Conservation (phyloP, 92 coral and sea anemone genomes). For the Isaurus tuberculatus region DNA sequence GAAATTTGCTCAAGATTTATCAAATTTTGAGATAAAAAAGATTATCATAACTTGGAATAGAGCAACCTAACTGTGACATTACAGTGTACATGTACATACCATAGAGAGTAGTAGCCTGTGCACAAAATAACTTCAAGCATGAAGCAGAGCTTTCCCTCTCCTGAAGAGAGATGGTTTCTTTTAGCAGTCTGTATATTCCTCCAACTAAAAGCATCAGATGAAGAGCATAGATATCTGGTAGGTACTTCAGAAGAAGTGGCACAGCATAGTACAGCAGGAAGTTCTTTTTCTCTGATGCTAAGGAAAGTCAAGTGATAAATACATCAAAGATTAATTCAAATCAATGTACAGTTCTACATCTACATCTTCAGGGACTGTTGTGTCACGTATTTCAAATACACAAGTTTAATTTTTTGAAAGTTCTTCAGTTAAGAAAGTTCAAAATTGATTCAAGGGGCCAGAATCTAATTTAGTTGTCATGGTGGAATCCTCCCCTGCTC, state of each 20-base stretch:
- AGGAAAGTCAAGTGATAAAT: neutral
- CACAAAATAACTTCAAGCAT: slow-evolving; percentile 35
- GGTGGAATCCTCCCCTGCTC: no score
- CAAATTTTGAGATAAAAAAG: neutral
- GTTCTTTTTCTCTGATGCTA: slow-evolving; percentile 35
- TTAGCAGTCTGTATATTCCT: slow-evolving; percentile 11
- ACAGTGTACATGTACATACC: neutral
- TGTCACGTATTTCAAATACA: no score
- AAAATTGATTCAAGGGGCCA: no score
- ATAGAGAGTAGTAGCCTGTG: slow-evolving; percentile 7
- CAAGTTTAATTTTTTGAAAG: no score
- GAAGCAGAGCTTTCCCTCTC: slow-evolving; percentile 23
- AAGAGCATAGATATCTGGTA: neutral
- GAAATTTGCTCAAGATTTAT: neutral
- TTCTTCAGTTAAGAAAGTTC: no score
- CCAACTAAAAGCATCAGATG: slow-evolving; percentile 29
- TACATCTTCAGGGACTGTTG: neutral
- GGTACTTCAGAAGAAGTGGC: slow-evolving; percentile 14
- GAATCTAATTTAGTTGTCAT: no score
- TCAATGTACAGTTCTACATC: neutral
- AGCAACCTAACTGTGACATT: neutral
- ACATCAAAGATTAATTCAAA: neutral
- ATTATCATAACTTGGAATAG: neutral
- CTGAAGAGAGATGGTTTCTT: neutral
- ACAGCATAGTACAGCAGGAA: slow-evolving; percentile 34